A percentile compares a stretch with the other conserved stretches of the same genome.
These are phyloP conservation scores for Furcula furcula DNA, from an alignment of 2,888 invertebrate genomes.

Conservation along the genomic window DNA sequence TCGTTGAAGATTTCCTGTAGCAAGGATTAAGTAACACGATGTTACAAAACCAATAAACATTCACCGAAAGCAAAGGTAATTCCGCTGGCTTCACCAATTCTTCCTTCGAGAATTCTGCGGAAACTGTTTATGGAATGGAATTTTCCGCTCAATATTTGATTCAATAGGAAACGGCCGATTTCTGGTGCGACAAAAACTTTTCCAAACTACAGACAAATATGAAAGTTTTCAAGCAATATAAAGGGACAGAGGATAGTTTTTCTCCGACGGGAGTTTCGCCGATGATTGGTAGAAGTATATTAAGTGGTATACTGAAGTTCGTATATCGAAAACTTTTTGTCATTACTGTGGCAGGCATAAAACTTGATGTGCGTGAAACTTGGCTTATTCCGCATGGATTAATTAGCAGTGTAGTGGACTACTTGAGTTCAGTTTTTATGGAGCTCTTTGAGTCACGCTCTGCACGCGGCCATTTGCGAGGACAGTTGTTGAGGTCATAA, in stretches of 20 bases:
- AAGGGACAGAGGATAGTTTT: conserved; percentile 36
- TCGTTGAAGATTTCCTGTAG: too few relatives aligned
- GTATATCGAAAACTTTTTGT: conserved; percentile 34
- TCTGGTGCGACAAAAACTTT: conserved; percentile 30
- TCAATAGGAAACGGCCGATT: conserved; percentile 25
- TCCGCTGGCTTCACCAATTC: neutral
- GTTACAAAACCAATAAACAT: too few relatives aligned
- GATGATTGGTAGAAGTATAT: conserved; percentile 33
- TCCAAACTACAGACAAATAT: conserved; percentile 38
- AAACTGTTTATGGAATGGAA: neutral
- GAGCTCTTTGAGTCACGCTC: conserved; percentile 41
- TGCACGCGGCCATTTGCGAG: conserved; percentile 38
- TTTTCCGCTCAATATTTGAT: conserved; percentile 6
- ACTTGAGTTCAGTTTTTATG: conserved; percentile 58
- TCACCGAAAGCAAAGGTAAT: neutral
- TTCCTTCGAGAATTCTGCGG: neutral
- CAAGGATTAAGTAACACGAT: too few relatives aligned
- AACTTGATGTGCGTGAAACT: conserved; percentile 10
- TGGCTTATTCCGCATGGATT: conserved; percentile 39
- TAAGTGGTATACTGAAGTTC: conserved; percentile 25
- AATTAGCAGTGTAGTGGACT: conserved; percentile 51
- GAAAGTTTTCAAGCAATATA: conserved; percentile 37
- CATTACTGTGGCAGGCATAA: conserved; percentile 14
- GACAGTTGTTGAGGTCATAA: conserved; percentile 54
- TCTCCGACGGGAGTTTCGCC: conserved; percentile 12